Conservation (phyloP, 1,140 invertebrate species). For the Gonatopus flavifemur region DNA sequence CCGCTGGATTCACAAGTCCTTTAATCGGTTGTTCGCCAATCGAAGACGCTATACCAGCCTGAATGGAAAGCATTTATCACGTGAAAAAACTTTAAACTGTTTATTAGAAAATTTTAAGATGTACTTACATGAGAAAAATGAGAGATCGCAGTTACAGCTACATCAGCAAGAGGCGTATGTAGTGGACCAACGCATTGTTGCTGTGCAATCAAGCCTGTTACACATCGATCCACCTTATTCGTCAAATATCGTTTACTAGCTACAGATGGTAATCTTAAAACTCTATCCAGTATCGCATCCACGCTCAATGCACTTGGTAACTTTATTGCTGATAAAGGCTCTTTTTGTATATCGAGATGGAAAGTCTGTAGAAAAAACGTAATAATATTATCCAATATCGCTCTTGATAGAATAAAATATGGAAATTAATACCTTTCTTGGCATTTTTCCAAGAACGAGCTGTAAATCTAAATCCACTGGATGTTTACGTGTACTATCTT, state of each 20-base stretch:
- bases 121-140: conserved; percentile 63
- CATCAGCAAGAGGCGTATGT: conserved; percentile 93
- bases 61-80: conserved; percentile 12
- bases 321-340: conserved; percentile 50
- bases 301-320: conserved; percentile 64
- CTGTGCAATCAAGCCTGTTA: conserved; percentile 93
- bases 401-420: not conserved
- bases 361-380: conserved; percentile 57
- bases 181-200: conserved; percentile 97
- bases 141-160: conserved; percentile 87
- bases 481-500: conserved; percentile 50
- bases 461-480: conserved; percentile 88
- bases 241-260: conserved; percentile 95
- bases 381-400: not conserved
- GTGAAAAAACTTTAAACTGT: not conserved
- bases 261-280: conserved; percentile 87
- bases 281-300: conserved; percentile 72
- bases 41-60: conserved; percentile 87
- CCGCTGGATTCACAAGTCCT: conserved; percentile 76
- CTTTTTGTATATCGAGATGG: conserved; percentile 47
- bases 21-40: conserved; percentile 98
- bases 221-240: conserved; percentile 94
- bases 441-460: conserved; percentile 87
- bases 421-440: conserved; percentile 64
- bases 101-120: not conserved